A percentile compares a stretch with the other conserved stretches of the same genome.
Evolutionary conservation across 1,140 invertebrate species (phyloP).

Genomic region (Metopolophium dirhodum): DNA sequence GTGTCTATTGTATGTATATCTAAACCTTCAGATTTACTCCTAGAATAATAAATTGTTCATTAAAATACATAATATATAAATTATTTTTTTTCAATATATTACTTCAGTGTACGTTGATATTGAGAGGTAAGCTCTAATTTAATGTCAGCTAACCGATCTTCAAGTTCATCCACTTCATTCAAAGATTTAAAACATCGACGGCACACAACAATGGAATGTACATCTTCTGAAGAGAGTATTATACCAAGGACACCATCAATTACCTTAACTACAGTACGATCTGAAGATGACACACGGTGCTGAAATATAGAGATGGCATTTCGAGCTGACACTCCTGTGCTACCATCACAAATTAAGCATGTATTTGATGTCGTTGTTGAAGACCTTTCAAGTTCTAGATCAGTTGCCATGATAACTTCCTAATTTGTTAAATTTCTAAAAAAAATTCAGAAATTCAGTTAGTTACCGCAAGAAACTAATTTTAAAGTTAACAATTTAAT

Average conservation of each 20-base stretch:
- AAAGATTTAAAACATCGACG: conserved; percentile 72
- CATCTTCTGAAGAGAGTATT: conserved; percentile 64
- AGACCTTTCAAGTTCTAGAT: conserved; percentile 56
- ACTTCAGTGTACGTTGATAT: conserved; percentile 64
- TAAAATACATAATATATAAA: not conserved
- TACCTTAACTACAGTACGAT: conserved; percentile 64
- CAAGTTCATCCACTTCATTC: conserved; percentile 70
- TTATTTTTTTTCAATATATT: conserved; percentile 56
- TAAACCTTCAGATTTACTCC: conserved; percentile 52
- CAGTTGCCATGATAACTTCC: conserved; percentile 58
- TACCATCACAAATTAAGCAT: conserved; percentile 68
- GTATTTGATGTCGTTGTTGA: conserved; percentile 56
- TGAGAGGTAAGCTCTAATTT: conserved; percentile 64
- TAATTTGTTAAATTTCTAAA: not conserved
- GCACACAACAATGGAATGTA: conserved; percentile 68
- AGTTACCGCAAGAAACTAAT: not conserved
- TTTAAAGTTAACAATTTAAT: not conserved
- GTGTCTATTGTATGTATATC: conserved; percentile 44
- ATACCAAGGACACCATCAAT: conserved; percentile 66
- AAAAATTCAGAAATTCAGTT: conserved; percentile 10
- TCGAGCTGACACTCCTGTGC: conserved; percentile 66
- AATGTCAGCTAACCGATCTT: conserved; percentile 65
- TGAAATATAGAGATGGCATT: conserved; percentile 67
- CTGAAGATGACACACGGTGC: conserved; percentile 62
- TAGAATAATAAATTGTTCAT: not conserved